Base-by-base conservation (phyloP, 92 coral and sea anemone species). In the Siderastrea siderea region DNA sequence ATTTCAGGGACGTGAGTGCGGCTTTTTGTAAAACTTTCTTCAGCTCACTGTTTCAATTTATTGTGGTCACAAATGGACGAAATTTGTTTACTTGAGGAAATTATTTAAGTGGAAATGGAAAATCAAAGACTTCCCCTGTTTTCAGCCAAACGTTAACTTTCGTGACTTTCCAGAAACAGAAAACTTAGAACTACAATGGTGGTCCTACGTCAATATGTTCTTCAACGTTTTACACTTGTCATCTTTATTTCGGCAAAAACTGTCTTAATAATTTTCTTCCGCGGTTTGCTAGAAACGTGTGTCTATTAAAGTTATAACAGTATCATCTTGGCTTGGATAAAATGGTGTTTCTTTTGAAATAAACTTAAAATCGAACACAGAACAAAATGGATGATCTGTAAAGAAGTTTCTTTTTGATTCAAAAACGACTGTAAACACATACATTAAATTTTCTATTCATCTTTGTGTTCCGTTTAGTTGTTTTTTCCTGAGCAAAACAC, bases 101-200 rank as follows among this genome's bases (percentile, higher is more conserved):
- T 48, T 55, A 2, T 19, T 60, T 14, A 15, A 10, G 49, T 48
- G 14, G 2, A 76, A 58, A 64, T 3, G 60, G 38, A 48, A 77
- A 46, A 19, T 12, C 13, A 19, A 13, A 11, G 7, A 47, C 17
- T 64, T 79, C 47, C 9, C 54, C 53, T 14, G 59, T 10, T 5
- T 62, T 62, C 1, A 63, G 14, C 44, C 43, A 15, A 13, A n/a
- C 43, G 43, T 8, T 15, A 72, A 7, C 14, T 72, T 72, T 49
- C 77, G 44, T 72, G 77, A 14, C 59, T 72, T 72, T 15, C 2
- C 61, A 52, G 12, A 44, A 74, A 12, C 64, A n/a, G 59, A 5
- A 3, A 51, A 15, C 38, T 51, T n/a, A 13, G 66, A 73, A 74
- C 77, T 3, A n/a, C 82, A 60, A 47, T 3, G 77, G 86, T 82